phyloP scores from a whole-genome alignment of 2,888 invertebrate genomes.

The Agrotis segetum region DNA sequence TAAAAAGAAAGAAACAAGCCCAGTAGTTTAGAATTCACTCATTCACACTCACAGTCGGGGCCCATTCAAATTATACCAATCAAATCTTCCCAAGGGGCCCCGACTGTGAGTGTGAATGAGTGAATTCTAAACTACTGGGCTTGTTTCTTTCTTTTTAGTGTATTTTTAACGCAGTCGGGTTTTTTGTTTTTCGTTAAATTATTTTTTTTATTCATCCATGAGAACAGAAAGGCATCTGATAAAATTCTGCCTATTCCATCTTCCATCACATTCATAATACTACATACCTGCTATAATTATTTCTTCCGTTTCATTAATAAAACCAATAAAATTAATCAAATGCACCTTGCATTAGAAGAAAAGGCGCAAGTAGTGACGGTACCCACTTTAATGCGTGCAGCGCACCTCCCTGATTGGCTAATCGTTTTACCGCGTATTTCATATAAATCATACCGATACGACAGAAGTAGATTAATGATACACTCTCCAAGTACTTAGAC shows the following conservation, averaged over 20 bases:
- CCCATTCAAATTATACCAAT: too few relatives aligned
- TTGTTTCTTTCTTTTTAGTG: too few relatives aligned
- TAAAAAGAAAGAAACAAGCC: too few relatives aligned
- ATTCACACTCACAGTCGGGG: too few relatives aligned
- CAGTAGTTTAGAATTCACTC: too few relatives aligned
- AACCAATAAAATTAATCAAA: not conserved
- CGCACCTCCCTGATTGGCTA: conserved; percentile 9
- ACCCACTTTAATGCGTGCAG: not conserved
- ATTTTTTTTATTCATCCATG: too few relatives aligned
- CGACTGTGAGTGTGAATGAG: too few relatives aligned
- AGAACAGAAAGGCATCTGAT: not conserved
- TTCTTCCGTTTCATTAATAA: not conserved
- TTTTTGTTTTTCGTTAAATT: too few relatives aligned
- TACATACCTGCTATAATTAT: not conserved
- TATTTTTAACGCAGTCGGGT: too few relatives aligned
- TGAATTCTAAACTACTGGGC: too few relatives aligned
- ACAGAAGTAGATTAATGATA: conserved; percentile 32
- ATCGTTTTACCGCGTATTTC: conserved; percentile 20
- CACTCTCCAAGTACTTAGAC: conserved; percentile 12
- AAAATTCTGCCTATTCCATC: not conserved
- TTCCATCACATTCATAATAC: not conserved
- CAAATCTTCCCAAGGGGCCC: too few relatives aligned
- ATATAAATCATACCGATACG: conserved; percentile 15
- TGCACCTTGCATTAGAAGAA: not conserved
- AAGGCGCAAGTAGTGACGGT: conserved; percentile 10